Evolutionary conservation across 2,888 invertebrate species (phyloP), one percentile per base, ranked within the genome.

Genomic region (Athalia circularis): DNA sequence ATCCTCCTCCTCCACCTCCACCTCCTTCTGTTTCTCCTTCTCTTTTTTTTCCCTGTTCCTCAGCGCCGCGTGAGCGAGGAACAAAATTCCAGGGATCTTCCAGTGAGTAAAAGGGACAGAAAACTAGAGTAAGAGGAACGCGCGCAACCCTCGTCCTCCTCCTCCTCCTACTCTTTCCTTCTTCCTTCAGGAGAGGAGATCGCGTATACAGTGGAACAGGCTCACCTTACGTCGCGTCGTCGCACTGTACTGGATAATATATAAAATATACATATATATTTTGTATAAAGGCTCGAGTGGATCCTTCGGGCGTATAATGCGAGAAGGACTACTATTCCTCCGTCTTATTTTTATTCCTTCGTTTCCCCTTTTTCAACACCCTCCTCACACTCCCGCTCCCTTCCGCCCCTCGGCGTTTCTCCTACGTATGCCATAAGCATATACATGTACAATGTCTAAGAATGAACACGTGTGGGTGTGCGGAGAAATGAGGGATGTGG

Each of bases 101-200:
- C 29, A 52, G 76, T 50, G 57, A 50, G 57, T 48, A 11, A 9
- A 3, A 52, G 3, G 48, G 74, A 13, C 4, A 54, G n/a, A 54
- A 11, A n/a, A 54, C 9, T 4, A n/a, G n/a, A 54, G n/a, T 4
- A 54, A 54, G n/a, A n/a, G n/a, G 54, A 54, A 54, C 52, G 29
- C 48, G 70, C 62, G 70, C 43, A 65, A 64, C 52, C 76, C 70
- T 79, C 13, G 15, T 13, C 47, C 43, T 52, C n/a, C 78, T 80
- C 79, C 78, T 77, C 48, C 75, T 64, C 75, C 52, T 65, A 75
- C 72, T 79, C 82, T 79, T 74, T 80, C 64, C 80, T 79, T 81
- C 83, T 81, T 82, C 82, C 82, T 82, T 84, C 3, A 4, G 29
- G 8, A 5, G 9, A 7, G 52, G 52, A 52, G 57, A 29, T 59